phyloP scores from a whole-genome alignment of 2,113 vertebrate species.

The Bostrychus sinensis region DNA sequence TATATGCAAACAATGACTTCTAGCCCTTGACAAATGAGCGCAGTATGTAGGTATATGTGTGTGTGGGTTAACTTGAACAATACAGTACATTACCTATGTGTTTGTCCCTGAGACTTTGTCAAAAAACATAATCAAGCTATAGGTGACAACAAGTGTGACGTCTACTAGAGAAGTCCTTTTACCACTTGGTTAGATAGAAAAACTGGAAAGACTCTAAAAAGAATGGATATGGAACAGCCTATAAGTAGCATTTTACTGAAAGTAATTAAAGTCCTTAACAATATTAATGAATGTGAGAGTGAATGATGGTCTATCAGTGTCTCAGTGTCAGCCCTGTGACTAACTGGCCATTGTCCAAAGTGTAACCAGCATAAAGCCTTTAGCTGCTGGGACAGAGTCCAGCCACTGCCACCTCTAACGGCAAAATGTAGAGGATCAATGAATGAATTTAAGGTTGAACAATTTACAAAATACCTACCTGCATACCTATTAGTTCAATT shows the following conservation, averaged over 20 bases:
- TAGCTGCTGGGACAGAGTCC: no score
- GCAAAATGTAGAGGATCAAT: no score
- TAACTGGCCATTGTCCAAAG: no score
- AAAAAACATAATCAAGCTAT: background rate
- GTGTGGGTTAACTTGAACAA: background rate
- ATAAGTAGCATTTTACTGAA: no score
- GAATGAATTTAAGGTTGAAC: no score
- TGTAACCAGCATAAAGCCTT: no score
- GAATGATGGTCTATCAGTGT: no score
- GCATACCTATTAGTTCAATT: background rate
- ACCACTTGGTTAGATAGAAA: constrained; percentile 36
- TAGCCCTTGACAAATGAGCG: background rate
- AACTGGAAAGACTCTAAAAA: background rate
- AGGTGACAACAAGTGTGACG: background rate
- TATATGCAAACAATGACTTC: constrained; percentile 17
- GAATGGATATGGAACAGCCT: background rate
- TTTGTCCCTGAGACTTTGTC: background rate
- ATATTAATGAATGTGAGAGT: no score
- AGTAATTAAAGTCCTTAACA: no score
- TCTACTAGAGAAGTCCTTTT: background rate
- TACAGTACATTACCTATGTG: constrained; percentile 2
- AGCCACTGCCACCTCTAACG: no score
- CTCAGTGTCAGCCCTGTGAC: no score
- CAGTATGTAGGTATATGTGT: background rate
- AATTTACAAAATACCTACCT: background rate